phyloP scores from a whole-genome alignment of 2,797 vertebrate species.

The Botia almorhae region DNA sequence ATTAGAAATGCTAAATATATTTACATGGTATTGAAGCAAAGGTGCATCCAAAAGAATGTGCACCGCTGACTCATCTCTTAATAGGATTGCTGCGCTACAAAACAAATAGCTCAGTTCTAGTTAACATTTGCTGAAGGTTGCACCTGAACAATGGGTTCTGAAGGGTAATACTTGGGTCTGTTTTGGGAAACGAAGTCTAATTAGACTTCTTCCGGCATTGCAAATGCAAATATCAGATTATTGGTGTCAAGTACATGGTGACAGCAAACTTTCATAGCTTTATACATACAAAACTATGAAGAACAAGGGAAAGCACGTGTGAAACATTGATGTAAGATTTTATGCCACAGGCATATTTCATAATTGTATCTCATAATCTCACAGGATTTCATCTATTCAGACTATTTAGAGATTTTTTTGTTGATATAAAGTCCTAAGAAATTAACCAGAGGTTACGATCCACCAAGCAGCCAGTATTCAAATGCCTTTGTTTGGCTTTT shows the following conservation, averaged over 20 bases:
- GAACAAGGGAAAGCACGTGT: background rate
- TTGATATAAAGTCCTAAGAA: too few relatives aligned
- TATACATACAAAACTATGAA: background rate
- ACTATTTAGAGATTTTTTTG: too few relatives aligned
- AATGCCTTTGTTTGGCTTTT: too few relatives aligned
- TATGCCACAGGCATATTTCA: background rate
- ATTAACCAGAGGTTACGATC: too few relatives aligned
- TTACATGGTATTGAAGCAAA: constrained; percentile 17
- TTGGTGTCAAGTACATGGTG: constrained; percentile 25
- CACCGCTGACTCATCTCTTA: constrained; percentile 39
- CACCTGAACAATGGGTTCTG: constrained; percentile 29
- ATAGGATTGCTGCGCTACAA: constrained; percentile 27
- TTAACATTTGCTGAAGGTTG: constrained; percentile 57
- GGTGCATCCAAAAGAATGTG: background rate
- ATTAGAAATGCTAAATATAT: constrained; percentile 44
- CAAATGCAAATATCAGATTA: constrained; percentile 40
- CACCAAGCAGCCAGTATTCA: too few relatives aligned
- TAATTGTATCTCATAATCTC: background rate
- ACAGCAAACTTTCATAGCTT: constrained; percentile 5
- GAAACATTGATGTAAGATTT: background rate
- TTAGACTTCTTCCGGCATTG: constrained; percentile 21
- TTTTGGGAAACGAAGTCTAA: constrained; percentile 39
- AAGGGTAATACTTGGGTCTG: constrained; percentile 18
- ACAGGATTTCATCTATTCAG: background rate
- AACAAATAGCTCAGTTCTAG: constrained; percentile 39